Base-by-base conservation (phyloP, 2,888 invertebrate genomes). In the Selenia dentaria region DNA sequence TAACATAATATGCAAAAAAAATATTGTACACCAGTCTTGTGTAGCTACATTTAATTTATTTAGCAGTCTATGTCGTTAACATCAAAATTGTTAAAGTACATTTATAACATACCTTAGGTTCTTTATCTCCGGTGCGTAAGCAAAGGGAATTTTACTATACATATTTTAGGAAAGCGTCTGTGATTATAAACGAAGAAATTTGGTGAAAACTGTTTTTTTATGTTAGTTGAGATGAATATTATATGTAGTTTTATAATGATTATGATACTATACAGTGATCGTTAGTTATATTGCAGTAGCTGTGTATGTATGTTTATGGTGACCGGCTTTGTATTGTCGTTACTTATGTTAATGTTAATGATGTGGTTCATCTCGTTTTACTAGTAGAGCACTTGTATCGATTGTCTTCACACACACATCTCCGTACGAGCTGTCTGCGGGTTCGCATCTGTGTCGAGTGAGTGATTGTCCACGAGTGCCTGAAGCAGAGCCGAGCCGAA, bases 161-260 rank as follows among this genome's bases (percentile, higher is more conserved):
- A 88, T 88, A 87, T 81, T 85, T 84, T 88, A 88, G 86, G 84
- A 89, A 90, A 90, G 86, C 87, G 89, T 89, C 89, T 90, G 89
- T 89, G 89, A 90, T 90, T 87, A 85, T 87, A 82, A 88, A 84
- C 79, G 86, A 87, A 79, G 83, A 86, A 88, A 87, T 78, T 85
- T 83, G 83, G 81, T 78, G 83, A 79, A 79, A 84, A 78, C 79
- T 74, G 76, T 85, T 83, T 74, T 16, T 77, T 78, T 78, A 75
- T 79, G 72, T 82, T 78, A 83, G 79, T 76, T 74, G 70, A 72
- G 70, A 75, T 73, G 69, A 68, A 77, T 66, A 73, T 79, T 72
- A 67, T 80, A 52, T 46, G 51, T 59, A 56, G 77, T 81, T 70
- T n/a, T 79, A 73, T 67, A 67, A 62, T 45, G 36, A 25, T 10